Evolutionary conservation across 2,888 invertebrate genomes (phyloP), one percentile per base, ranked within the genome.

Genomic region (Anarsia innoxiella): DNA sequence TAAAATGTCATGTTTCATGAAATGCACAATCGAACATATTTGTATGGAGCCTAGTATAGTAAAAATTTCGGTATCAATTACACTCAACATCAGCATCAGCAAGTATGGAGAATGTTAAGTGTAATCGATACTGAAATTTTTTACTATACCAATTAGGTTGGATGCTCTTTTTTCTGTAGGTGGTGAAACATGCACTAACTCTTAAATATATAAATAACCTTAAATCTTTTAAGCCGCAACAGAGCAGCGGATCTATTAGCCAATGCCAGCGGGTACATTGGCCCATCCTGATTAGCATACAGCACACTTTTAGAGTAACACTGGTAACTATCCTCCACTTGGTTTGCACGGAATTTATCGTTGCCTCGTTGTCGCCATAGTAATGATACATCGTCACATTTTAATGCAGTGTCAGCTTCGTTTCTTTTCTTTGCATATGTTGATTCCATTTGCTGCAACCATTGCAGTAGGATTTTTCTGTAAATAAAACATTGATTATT

Each of bases 231-330:
- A 59, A 90, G 59, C 48, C 88, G 83, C 52, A 89, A 80, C 29
- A 90, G 75, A 5, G 89, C 87, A 11, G 91, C 91, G 8, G 92
- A 91, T 60, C 92, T 82, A 53, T 92, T 92, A 0, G 90, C 91
- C 36, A 90, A 67, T 0, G 91, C 91, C 31, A 90, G 59, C 1
- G 89, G 74, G 49, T 88, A 88, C 66, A 88, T 88, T 8, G 85
- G 70, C 29, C 86, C 86, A 16, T 80, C 66, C 23, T 79, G 78
- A 9, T 77, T 67, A 3, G 91, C 90, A 56, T 82, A 87, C 36
- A 86, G 59, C 6, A 91, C 84, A 67, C 90, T 89, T 54, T 88
- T 87, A 0, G 88, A 88, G 53, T 91, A 92, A 30, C 79, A 86
- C 36, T 76, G 61, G 37, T 89, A 75, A 53, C 89, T 88, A 2